Evolutionary conservation across 2,797 vertebrate genomes (phyloP).

Genomic region (Spheniscus humboldti): DNA sequence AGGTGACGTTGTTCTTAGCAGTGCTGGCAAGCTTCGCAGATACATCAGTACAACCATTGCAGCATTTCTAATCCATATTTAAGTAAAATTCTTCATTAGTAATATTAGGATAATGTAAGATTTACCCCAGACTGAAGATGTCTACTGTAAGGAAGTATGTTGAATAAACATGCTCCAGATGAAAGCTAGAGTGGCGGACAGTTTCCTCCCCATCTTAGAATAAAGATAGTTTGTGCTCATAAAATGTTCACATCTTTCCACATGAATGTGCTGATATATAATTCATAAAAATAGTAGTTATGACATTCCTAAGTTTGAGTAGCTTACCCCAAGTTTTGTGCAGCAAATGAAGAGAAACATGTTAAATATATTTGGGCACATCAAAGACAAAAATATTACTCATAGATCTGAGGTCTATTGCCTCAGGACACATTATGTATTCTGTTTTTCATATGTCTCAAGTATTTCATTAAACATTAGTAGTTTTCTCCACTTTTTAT

Average conservation of each 20-base stretch:
- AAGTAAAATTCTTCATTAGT: not conserved
- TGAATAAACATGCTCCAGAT: not conserved
- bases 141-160: not conserved
- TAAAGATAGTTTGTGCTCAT: not conserved
- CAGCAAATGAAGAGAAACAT: not conserved
- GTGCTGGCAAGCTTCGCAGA: not conserved
- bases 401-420: not conserved
- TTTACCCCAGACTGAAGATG: not conserved
- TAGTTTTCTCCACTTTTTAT: not conserved
- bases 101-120: not conserved
- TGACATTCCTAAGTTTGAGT: not conserved
- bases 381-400: constrained; percentile 33
- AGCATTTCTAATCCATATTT: not conserved
- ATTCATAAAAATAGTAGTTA: not conserved
- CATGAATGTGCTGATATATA: not conserved
- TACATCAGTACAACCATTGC: not conserved
- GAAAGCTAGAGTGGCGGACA: not conserved
- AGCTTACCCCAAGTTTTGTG: not conserved
- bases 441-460: not conserved
- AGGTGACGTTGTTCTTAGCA: not conserved
- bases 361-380: not conserved
- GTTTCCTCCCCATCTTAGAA: not conserved
- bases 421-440: not conserved
- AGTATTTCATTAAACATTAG: constrained; percentile 12
- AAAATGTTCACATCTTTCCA: not conserved